A percentile compares a stretch with the other conserved stretches of the same genome.
These are phyloP conservation scores for Ormyrus rosae DNA, from an alignment of 2,888 invertebrate species.

Conservation along the genomic window DNA sequence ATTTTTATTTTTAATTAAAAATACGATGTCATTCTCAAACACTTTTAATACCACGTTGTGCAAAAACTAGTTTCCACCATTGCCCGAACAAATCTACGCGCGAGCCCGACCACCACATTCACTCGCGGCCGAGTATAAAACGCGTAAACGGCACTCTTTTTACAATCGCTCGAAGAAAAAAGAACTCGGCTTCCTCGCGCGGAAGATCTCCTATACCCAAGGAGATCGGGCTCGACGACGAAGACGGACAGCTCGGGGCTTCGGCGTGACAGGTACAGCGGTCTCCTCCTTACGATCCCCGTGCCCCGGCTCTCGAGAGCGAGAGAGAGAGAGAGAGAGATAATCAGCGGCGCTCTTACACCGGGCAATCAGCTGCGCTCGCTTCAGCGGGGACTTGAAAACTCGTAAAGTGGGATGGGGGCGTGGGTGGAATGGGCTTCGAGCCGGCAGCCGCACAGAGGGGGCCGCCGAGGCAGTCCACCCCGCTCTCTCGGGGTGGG, in stretches of 20 bases:
- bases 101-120: no score
- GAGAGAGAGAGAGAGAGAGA: slow-evolving; percentile 26
- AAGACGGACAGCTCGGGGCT: no score
- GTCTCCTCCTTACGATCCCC: no score
- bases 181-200: not conserved
- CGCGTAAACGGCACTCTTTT: not conserved
- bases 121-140: no score
- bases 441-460: slow-evolving; percentile 2
- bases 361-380: slow-evolving; percentile 55
- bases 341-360: slow-evolving; percentile 39
- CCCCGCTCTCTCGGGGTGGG: not conserved
- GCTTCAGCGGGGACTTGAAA: slow-evolving; percentile 52
- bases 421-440: slow-evolving; percentile 73
- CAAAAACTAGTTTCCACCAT: no score
- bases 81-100: no score
- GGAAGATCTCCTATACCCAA: no score
- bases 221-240: no score
- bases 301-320: not conserved
- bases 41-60: no score
- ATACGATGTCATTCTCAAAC: no score
- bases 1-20: no score
- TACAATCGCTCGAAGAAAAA: not conserved
- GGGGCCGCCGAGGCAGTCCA: slow-evolving; percentile 12
- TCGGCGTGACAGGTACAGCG: no score
- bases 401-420: slow-evolving; percentile 70